Evolutionary conservation across 2,888 invertebrate species (phyloP).

Genomic region (Aporophyla nigra): DNA sequence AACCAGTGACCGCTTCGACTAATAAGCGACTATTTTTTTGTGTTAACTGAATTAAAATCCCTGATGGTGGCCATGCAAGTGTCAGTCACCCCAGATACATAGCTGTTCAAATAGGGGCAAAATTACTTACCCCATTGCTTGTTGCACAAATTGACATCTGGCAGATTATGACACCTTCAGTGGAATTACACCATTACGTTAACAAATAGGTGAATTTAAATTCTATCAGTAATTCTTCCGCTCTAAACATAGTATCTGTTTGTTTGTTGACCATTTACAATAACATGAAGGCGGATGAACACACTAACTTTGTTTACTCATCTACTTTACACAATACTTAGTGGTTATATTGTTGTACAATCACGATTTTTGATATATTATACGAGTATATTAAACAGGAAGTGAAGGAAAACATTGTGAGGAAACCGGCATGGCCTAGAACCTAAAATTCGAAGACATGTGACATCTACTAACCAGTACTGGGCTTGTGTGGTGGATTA

Average conservation of each 20-base stretch:
- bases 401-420: too few species aligned
- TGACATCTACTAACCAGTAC: too few species aligned
- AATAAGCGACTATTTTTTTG: too few species aligned
- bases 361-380: constrained; percentile 19
- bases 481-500: too few species aligned
- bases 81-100: too few species aligned
- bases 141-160: not conserved
- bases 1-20: too few species aligned
- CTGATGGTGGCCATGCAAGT: too few species aligned
- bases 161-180: not conserved
- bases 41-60: too few species aligned
- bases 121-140: not conserved
- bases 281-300: constrained; percentile 20
- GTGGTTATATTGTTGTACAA: constrained; percentile 5
- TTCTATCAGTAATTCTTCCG: constrained; percentile 38
- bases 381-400: not conserved
- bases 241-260: constrained; percentile 51
- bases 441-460: too few species aligned
- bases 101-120: not conserved
- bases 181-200: not conserved
- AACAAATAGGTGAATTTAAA: constrained; percentile 9
- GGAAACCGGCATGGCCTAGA: too few species aligned
- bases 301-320: constrained; percentile 22
- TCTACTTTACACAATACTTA: constrained; percentile 18
- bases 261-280: constrained; percentile 25